Base-by-base conservation (phyloP, 2,888 invertebrate genomes). In the Teinopalpus imperialis region DNA sequence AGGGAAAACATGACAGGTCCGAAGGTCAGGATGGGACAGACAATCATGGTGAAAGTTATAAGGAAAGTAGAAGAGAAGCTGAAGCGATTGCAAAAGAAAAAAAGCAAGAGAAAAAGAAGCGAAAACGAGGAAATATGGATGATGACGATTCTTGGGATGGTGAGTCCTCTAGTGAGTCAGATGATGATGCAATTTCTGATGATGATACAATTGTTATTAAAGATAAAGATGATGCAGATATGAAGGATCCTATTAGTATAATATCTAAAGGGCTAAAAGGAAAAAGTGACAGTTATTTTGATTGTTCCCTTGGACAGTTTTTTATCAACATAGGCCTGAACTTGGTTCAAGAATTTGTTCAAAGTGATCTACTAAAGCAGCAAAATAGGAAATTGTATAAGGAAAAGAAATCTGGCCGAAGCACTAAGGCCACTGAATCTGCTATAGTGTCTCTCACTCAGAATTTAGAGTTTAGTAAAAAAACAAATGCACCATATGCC, bases 301-400 rank as follows among this genome's bases (percentile, higher is more conserved):
- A 96, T 59, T 94, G 95, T 71, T 94, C 97, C 1, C 83, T 97
- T 47, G 97, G 98, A 2, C 96, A 96, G 74, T 96, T 98, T 75
- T 95, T 98, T 66, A 95, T 96, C 74, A 97, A 97, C 69, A 95
- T 98, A 63, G 98, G 98, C 34, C 90, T 96, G 46, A 97, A 96
- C 75, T 90, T 97, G 57, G 98, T 97, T 3, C 97, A 97, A 77
- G 98, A 98, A 76, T 95, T 93, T 80, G 98, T 98, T 12, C 98
- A 98, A 83, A 93, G 93, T 31, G 98, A 98, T 85, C 87, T 98
- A 47, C 87, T 98, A 47, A 93, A 95, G 61, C 94, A 96, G 65
- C 97, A 98, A 72, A 95, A 96, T 73, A 92, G 96, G 37, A 97
- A 97, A 74, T 92, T 94, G 31, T 95, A 95, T 59, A 93, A 94